Percentiles rank a stretch among this genome's conserved stretches.
Evolutionary conservation across 2,888 invertebrate genomes (phyloP).

Genomic region (Drosophila seclusa): DNA sequence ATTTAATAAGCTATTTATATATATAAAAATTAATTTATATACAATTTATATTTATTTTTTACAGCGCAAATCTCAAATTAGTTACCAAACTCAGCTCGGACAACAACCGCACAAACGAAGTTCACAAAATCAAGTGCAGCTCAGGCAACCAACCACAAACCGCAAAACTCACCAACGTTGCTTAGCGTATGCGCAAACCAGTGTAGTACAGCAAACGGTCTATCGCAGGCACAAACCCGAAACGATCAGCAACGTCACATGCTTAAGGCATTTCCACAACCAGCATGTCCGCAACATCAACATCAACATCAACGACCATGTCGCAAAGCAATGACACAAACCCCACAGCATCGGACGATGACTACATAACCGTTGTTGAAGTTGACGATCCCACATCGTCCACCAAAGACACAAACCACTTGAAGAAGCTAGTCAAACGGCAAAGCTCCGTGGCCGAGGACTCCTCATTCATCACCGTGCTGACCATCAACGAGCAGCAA

Average conservation of each 20-base stretch:
- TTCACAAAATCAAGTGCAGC: slow-evolving; percentile 34
- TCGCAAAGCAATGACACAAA: slow-evolving; percentile 34
- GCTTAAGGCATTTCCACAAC: slow-evolving; percentile 26
- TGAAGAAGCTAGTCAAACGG: slow-evolving; percentile 78
- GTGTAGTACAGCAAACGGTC: neutral
- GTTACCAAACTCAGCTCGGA: slow-evolving; percentile 30
- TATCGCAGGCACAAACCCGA: slow-evolving; percentile 31
- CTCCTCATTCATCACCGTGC: slow-evolving; percentile 87
- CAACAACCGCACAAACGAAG: slow-evolving; percentile 40
- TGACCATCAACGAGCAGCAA: slow-evolving; percentile 86
- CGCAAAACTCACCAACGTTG: slow-evolving; percentile 24
- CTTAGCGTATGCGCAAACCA: slow-evolving; percentile 15
- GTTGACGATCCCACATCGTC: slow-evolving; percentile 86
- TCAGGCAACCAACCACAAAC: slow-evolving; percentile 26
- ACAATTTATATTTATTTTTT: neutral
- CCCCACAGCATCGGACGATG: slow-evolving; percentile 63
- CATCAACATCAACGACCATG: slow-evolving; percentile 33
- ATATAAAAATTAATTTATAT: neutral
- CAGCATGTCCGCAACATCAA: slow-evolving; percentile 53
- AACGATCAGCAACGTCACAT: slow-evolving; percentile 37
- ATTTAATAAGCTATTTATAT: neutral
- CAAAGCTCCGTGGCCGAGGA: slow-evolving; percentile 80
- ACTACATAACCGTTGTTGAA: slow-evolving; percentile 88
- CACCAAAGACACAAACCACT: slow-evolving; percentile 79
- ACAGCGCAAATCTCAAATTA: slow-evolving; percentile 26